These are phyloP conservation scores for Balaeniceps rex DNA, from an alignment of 2,113 vertebrate genomes.

Conservation along the genomic window DNA sequence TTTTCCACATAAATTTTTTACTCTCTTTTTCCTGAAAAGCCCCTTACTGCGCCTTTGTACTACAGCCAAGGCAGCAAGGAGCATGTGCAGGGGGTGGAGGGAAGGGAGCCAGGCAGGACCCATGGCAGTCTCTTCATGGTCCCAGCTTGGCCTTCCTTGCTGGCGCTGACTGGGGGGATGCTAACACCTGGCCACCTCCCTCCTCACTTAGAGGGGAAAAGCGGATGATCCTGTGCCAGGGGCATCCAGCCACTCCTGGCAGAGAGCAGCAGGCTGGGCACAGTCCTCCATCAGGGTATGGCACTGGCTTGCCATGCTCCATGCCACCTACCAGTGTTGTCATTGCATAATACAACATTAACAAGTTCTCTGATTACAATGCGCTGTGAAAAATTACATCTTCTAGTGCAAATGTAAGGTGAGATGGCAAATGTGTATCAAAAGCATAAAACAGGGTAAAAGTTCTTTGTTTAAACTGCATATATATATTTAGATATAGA, in stretches of 20 bases:
- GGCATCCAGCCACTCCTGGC: not conserved
- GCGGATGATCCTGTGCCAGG: not conserved
- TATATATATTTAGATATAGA: not conserved
- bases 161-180: not conserved
- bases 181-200: not conserved
- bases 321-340: not conserved
- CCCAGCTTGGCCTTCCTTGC: not conserved
- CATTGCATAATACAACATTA: not conserved
- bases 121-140: not conserved
- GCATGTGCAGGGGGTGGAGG: accelerated
- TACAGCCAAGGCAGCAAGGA: not conserved
- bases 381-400: not conserved
- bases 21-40: not conserved
- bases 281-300: not conserved
- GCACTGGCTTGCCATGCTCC: not conserved
- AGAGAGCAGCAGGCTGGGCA: not conserved
- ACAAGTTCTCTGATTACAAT: not conserved
- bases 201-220: not conserved
- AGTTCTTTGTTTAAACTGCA: not conserved
- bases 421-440: not conserved
- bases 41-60: not conserved
- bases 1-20: not conserved
- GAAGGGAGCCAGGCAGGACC: not conserved
- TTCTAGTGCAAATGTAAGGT: not conserved
- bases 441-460: not conserved